Evolutionary conservation across 2,797 vertebrate species (phyloP), one percentile per base, ranked within the genome.

Genomic region (Tangara arthus): DNA sequence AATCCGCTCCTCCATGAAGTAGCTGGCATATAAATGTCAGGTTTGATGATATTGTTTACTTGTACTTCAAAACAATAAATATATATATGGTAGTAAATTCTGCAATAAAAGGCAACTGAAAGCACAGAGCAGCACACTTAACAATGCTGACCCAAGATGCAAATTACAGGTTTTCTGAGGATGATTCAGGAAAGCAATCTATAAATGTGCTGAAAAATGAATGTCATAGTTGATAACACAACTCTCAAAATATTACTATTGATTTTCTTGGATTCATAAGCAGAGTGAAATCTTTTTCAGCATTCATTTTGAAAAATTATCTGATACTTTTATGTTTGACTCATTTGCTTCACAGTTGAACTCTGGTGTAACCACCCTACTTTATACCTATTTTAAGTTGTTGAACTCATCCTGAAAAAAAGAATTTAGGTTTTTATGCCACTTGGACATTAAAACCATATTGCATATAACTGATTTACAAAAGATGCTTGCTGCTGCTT

Each of bases 151-250:
- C 94, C 94, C 73, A 65, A 65, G 95, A 95, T 95, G 91, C 90
- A 96, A 96, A 96, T 91, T 86, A 90, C 76, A 93, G 76, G 70
- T 96, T 94, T 95, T 94, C 80, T 59, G 55, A 90, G 94, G 66
- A 79, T 95, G 89, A 92, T 81, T 90, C 89, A 76, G 82, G 78
- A 94, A 96, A 93, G 79, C 50, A 93, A 95, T 95, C 91, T 88
- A 86, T 76, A 91, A 86, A 89, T 64, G 56, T 59, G 71, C 81
- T 93, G 71, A 86, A 91, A 75, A 85, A 88, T 88, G 46, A 83
- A 89, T 60, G 85, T 72, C 87, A 68, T 7, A 94, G 87, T 88
- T 94, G 94, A 76, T 81, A 95, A 83, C 50, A 71, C 72, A 90
- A 94, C 87, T 93, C 87, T 93, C 66, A 83, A 96, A 96, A 91